Conservation (phyloP, 2,113 vertebrate genomes). For the Sander vitreus region DNA sequence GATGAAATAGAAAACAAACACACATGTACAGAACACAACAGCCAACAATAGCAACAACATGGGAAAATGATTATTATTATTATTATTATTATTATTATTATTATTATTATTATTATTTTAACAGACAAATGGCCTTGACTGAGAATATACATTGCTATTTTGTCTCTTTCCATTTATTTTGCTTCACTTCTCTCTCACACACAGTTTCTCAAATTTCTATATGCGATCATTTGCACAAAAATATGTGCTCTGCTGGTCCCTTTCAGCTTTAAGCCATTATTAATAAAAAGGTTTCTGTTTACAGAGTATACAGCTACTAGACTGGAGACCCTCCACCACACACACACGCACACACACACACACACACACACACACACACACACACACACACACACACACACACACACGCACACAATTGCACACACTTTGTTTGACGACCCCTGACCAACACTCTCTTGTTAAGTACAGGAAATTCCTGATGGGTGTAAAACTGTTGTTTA, state of each 20-base stretch:
- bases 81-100: no score
- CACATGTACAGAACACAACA: not conserved
- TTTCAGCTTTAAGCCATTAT: not conserved
- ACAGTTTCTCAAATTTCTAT: not conserved
- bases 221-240: not conserved
- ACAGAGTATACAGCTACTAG: constrained; percentile 10
- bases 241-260: not conserved
- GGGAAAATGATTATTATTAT: no score
- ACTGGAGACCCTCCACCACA: constrained; percentile 15
- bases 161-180: not conserved
- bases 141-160: not conserved
- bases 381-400: not conserved
- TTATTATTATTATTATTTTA: not conserved
- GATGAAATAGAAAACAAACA: not conserved
- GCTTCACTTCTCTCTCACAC: not conserved
- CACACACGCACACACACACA: constrained; percentile 5
- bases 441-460: constrained; percentile 85
- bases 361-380: constrained; percentile 17
- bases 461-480: constrained; percentile 95
- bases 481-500: constrained; percentile 87
- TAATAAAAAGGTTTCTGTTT: constrained; percentile 18
- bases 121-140: not conserved
- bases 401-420: constrained; percentile 7
- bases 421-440: constrained; percentile 31
- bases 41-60: not conserved